Base-by-base conservation (phyloP, 2,113 vertebrate genomes). In the Elephas maximus region DNA sequence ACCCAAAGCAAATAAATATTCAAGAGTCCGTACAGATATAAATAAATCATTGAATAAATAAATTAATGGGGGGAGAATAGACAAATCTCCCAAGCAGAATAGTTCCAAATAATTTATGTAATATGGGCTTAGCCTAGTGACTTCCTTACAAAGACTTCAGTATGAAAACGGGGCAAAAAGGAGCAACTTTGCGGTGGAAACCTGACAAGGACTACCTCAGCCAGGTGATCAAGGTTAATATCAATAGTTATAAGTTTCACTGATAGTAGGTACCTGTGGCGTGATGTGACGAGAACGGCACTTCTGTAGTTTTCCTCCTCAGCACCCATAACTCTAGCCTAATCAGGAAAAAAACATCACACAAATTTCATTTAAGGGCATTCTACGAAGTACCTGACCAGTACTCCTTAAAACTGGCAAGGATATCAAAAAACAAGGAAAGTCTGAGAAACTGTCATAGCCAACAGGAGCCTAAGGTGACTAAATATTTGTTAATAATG, bases 1-100 rank as follows among this genome's bases (percentile, higher is more conserved):
- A 77, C 45, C 30, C 71, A 48, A 88, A 91, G 62, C 60, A 93
- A 93, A 74, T 30, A 93, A 91, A 93, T 79, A 79, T 44, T 83
- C 81, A 87, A 0, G 33, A 82, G 33, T 71, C 63, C 73, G 37
- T 57, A 51, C 18, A 33, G 53, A 73, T n/a, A 57, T 2, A 92
- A 62, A 87, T 67, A 96, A 88, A 91, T 51, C 41, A 44, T 17
- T 62, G 37, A 82, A 62, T 74, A 85, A 53, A 63, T 63, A 67
- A 87, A 78, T 63, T 53, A 88, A 86, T 51, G 78, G 24, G 24
- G 24, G 30, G 57, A 84, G 23, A 73, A 23, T 5, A 79, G 44
- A 62, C 26, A 88, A 53, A 48, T 74, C 74, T 37, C 15, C 53
- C 33, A 14, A 67, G 30, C 71, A 88, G 83, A 93, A 71, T 37